Percentiles rank a stretch among this genome's conserved stretches.
phyloP scores from a whole-genome alignment of 2,797 vertebrate species.

The Acanthurus tractus region DNA sequence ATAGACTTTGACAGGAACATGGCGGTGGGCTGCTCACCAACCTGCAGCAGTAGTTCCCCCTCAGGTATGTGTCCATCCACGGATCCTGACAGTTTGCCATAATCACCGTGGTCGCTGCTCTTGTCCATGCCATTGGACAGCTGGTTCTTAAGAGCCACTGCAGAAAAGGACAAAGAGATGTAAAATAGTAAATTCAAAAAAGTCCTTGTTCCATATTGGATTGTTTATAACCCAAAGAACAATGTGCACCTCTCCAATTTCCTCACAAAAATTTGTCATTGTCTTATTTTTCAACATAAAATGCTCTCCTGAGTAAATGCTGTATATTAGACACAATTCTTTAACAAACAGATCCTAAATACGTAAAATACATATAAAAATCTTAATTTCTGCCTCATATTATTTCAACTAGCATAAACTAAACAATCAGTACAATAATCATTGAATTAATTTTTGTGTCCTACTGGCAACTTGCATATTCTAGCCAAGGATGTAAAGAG shows the following conservation, averaged over 20 bases:
- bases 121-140: conserved; percentile 36
- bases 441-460: too few species aligned
- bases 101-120: conserved; percentile 19
- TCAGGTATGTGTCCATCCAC: conserved; percentile 67
- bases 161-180: conserved; percentile 44
- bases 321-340: too few species aligned
- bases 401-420: too few species aligned
- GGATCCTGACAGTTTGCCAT: background rate
- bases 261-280: too few species aligned
- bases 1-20: background rate
- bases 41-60: conserved; percentile 88
- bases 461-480: background rate
- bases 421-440: too few species aligned
- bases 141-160: conserved; percentile 82
- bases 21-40: conserved; percentile 45
- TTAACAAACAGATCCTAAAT: too few species aligned
- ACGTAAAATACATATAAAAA: too few species aligned
- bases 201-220: background rate
- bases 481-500: background rate
- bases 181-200: background rate
- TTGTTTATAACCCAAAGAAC: background rate
- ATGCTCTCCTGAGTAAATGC: too few species aligned
- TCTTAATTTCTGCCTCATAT: too few species aligned
- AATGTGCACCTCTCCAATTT: background rate
- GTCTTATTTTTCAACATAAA: too few species aligned